phyloP scores from a whole-genome alignment of 2,888 invertebrate genomes.

The Carabus problematicus region DNA sequence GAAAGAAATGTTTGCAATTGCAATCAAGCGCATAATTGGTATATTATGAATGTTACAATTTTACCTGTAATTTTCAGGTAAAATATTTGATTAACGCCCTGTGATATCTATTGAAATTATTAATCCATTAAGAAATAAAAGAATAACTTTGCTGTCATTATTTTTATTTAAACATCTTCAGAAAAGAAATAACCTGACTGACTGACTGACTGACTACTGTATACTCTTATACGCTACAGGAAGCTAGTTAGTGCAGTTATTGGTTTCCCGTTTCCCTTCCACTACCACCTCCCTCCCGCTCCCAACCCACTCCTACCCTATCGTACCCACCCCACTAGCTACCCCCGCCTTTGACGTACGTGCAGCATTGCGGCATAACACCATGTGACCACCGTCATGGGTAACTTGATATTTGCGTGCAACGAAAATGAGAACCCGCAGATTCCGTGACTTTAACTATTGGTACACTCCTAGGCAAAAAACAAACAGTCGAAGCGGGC shows the following conservation, averaged over 20 bases:
- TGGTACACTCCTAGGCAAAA: constrained; percentile 8
- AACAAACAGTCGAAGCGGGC: constrained; percentile 15
- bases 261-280: constrained; percentile 16
- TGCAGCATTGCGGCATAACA: constrained; percentile 20
- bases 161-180: too few species aligned
- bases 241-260: constrained; percentile 25
- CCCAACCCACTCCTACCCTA: neutral
- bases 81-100: too few species aligned
- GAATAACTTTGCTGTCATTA: too few species aligned
- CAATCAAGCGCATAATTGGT: too few species aligned
- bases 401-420: constrained; percentile 33
- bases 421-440: constrained; percentile 13
- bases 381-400: constrained; percentile 29
- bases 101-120: too few species aligned
- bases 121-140: too few species aligned
- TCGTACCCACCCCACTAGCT: neutral
- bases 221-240: constrained; percentile 19
- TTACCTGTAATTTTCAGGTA: too few species aligned
- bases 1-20: too few species aligned
- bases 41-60: too few species aligned
- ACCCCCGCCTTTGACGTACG: constrained; percentile 12
- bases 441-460: constrained; percentile 24
- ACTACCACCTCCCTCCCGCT: neutral
- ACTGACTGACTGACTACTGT: too few species aligned
- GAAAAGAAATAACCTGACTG: too few species aligned